Base-by-base conservation (phyloP, 2,797 vertebrate species). In the Liparis tanakae region DNA sequence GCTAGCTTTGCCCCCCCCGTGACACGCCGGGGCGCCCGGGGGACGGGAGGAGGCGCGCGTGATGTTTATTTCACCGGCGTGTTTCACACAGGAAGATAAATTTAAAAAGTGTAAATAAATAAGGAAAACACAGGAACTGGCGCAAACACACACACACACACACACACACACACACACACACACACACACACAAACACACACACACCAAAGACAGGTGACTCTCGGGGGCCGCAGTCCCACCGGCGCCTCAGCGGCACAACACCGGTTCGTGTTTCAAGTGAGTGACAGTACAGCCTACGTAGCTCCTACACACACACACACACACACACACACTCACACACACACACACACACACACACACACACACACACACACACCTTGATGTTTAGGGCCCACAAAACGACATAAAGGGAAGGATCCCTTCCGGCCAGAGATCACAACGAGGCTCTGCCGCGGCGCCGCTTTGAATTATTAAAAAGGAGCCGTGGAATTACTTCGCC, bases 391-490 rank as follows among this genome's bases (percentile, higher is more conserved):
- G 48, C 69, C 68, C 70, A 85, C 59, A 83, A 83, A 86, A 70
- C 18, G 14, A 36, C 64, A 87, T 69, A 76, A 81, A 84, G 46
- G 37, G 46, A 66, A 67, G 71, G 63, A 58, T 68, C 76, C 72
- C 87, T 84, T 44, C 63, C 12, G 71, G 83, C 84, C 58, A 67
- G 39, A 78, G 80, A 91, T 88, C 88, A 87, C 61, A 88, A 70
- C 33, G 65, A 78, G 79, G 53, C 80, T 67, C 79, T 85, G 83
- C 51, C 88, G 79, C 13, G 68, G 80, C 65, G 67, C 81, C 0
- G 69, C 80, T 67, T 75, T 93, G 85, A 93, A 93, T 93, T 93
- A 94, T 92, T 93, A 85, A 93, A 85, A 93, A 88, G 76, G 77
- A 84, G 83, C 90, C 83, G 84, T 87, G 81, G 88, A 89, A 90